A percentile compares a stretch with the other conserved stretches of the same genome.
phyloP scores from a whole-genome alignment of 2,797 vertebrate species.

The Buceros bicornis region DNA sequence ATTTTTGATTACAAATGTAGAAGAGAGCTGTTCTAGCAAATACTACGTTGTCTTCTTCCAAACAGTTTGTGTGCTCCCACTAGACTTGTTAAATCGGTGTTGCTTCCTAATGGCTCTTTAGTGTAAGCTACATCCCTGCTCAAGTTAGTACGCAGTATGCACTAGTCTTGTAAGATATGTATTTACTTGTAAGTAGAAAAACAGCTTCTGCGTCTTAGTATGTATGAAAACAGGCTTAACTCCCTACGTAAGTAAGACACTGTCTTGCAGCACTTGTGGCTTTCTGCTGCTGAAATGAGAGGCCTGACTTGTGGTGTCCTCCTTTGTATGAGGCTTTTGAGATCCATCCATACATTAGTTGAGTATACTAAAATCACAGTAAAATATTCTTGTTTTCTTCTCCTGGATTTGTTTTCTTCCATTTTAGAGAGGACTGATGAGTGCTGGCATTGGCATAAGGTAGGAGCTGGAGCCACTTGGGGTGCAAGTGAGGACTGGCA shows the following conservation, averaged over 20 bases:
- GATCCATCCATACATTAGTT: background rate
- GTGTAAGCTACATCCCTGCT: background rate
- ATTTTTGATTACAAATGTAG: background rate
- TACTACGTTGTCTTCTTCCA: background rate
- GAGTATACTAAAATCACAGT: background rate
- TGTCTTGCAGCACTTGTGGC: background rate
- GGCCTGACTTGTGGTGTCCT: background rate
- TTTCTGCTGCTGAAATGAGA: background rate
- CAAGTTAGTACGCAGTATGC: background rate
- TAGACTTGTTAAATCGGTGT: background rate
- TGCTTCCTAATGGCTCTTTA: background rate
- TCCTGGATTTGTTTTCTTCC: background rate
- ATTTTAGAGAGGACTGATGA: background rate
- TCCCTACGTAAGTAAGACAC: background rate
- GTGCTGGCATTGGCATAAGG: background rate
- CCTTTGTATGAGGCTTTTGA: background rate
- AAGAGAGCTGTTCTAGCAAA: background rate
- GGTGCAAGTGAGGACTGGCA: background rate
- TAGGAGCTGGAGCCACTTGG: background rate
- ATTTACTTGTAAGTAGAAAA: background rate
- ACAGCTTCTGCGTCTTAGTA: background rate
- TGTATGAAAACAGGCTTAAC: background rate
- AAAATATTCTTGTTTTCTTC: background rate
- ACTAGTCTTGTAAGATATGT: background rate
- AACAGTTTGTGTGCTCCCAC: background rate